Evolutionary conservation across 2,113 vertebrate genomes (phyloP).

Genomic region (Upupa epops): DNA sequence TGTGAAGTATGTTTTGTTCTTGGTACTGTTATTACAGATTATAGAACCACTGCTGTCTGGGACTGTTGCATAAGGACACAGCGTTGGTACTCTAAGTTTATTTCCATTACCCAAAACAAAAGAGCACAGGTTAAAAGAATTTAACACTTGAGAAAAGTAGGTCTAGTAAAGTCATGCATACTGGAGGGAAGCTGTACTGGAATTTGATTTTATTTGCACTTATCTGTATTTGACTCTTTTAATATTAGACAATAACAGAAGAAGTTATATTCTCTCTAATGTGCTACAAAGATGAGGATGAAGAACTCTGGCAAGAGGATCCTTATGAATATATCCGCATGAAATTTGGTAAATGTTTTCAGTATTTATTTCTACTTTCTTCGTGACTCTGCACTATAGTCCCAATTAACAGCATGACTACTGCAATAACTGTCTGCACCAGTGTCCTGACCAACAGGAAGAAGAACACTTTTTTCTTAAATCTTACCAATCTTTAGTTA

Average conservation of each 20-base stretch:
- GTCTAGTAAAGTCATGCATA: neutral
- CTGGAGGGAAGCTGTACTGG: neutral
- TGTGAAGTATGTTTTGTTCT: neutral
- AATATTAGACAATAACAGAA: conserved; percentile 85
- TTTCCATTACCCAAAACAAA: neutral
- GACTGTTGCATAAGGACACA: neutral
- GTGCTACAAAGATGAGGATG: conserved; percentile 98
- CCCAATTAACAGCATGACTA: neutral
- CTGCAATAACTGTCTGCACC: neutral
- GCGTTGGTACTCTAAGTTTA: neutral
- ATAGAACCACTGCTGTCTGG: neutral
- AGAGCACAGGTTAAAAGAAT: neutral
- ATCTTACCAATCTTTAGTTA: neutral
- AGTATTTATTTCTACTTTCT: neutral
- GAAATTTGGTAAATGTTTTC: conserved; percentile 90
- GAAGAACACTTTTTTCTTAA: neutral
- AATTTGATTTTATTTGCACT: neutral
- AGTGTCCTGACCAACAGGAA: neutral
- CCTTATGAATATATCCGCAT: conserved; percentile 95
- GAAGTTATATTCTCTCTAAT: conserved; percentile 97
- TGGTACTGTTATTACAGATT: neutral
- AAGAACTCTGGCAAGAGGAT: conserved; percentile 96
- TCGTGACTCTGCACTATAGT: neutral
- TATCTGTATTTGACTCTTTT: neutral
- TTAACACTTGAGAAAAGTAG: neutral